phyloP scores from a whole-genome alignment of 2,888 invertebrate genomes.

The Penaeus monodon region DNA sequence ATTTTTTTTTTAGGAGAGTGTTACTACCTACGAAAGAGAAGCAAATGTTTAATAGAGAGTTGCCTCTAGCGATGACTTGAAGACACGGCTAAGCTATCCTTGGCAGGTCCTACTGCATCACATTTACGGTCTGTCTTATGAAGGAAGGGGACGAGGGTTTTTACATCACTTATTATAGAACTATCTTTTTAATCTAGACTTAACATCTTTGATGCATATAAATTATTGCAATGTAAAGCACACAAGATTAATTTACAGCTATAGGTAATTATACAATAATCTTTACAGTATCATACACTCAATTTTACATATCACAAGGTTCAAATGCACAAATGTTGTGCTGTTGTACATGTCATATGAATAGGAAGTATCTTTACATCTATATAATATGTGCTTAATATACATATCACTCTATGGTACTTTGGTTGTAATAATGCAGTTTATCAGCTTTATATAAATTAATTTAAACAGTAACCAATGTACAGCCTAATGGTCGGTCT shows the following conservation, averaged over 20 bases:
- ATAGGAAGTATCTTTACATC: conserved; percentile 12
- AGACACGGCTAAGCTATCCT: too few relatives aligned
- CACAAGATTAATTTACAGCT: conserved; percentile 1
- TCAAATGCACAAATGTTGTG: conserved; percentile 58
- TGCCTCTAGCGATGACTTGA: too few relatives aligned
- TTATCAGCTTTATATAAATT: conserved; percentile 33
- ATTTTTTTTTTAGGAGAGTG: not conserved
- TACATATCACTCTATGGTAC: conserved; percentile 56
- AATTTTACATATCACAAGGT: conserved; percentile 59
- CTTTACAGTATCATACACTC: conserved; percentile 56
- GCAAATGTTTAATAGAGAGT: not conserved
- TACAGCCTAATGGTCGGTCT: conserved; percentile 1
- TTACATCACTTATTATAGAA: not conserved
- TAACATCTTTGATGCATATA: conserved; percentile 12
- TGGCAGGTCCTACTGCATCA: too few relatives aligned
- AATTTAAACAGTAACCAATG: conserved; percentile 9
- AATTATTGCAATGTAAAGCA: conserved; percentile 17
- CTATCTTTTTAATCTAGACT: not conserved
- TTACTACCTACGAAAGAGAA: not conserved
- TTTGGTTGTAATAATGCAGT: conserved; percentile 60
- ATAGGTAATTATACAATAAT: not conserved
- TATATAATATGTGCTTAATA: conserved; percentile 47
- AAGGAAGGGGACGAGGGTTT: too few relatives aligned
- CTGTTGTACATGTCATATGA: conserved; percentile 51
- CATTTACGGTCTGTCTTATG: too few relatives aligned